Evolutionary conservation across 2,797 vertebrate species (phyloP).

Genomic region (Xiphophorus birchmanni): DNA sequence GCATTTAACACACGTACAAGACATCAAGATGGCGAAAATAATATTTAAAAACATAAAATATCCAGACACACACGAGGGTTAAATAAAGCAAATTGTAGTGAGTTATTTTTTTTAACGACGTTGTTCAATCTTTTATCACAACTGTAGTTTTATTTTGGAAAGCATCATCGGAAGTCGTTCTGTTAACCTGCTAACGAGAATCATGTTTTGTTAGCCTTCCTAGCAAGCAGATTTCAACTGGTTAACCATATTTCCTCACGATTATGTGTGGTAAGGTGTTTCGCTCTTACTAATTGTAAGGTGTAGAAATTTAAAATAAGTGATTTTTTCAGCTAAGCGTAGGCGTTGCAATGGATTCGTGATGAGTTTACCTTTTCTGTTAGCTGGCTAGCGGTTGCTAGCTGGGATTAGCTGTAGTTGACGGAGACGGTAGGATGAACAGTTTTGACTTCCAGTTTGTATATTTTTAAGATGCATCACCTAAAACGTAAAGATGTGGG

Average conservation of each 20-base stretch:
- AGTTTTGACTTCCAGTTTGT: constrained; percentile 30
- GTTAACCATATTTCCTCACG: constrained; percentile 60
- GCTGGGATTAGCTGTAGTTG: constrained; percentile 32
- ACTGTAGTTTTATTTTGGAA: constrained; percentile 54
- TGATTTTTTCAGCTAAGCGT: not conserved
- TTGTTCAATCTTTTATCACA: not conserved
- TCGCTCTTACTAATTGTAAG: not conserved
- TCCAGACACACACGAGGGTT: not conserved
- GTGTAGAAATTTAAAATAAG: not conserved
- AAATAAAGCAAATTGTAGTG: not conserved
- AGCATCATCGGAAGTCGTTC: constrained; percentile 46
- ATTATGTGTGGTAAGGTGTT: constrained; percentile 76
- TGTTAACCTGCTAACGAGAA: constrained; percentile 48
- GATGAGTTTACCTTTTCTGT: constrained; percentile 54
- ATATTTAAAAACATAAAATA: not conserved
- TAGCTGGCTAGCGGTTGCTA: constrained; percentile 57
- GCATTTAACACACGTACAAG: not conserved
- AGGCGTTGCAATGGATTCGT: constrained; percentile 39
- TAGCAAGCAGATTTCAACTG: constrained; percentile 71
- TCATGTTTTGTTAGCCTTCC: constrained; percentile 78
- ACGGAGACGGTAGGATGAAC: constrained; percentile 39
- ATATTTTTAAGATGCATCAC: not conserved
- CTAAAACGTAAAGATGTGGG: accelerated
- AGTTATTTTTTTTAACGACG: accelerated
- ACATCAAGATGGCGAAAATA: not conserved